Conservation (phyloP, 35 echinoderm and acorn worm genomes). For the Apostichopus parvimensis region DNA sequence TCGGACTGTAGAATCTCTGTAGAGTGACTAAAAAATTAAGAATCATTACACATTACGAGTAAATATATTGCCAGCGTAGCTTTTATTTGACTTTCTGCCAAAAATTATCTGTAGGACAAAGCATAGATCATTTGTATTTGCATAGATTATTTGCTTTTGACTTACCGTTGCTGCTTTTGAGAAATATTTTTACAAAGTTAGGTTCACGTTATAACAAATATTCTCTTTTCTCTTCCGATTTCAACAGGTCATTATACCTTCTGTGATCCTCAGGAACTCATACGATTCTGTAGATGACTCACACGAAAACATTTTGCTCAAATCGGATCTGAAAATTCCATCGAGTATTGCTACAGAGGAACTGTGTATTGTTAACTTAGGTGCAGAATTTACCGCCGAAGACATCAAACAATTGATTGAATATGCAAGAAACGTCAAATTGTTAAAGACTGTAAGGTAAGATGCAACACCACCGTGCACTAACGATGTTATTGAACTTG, state of each 20-base stretch:
- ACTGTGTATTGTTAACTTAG: not conserved
- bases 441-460: not conserved
- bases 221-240: not conserved
- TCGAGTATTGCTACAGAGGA: not conserved
- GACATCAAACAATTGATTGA: not conserved
- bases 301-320: not conserved
- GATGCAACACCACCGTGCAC: too few species aligned
- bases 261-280: not conserved
- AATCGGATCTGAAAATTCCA: not conserved
- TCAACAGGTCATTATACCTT: not conserved
- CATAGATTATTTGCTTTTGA: too few species aligned
- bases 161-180: too few species aligned
- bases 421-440: not conserved
- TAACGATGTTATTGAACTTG: too few species aligned
- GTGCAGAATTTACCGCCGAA: not conserved
- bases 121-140: too few species aligned
- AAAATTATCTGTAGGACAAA: too few species aligned
- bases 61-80: too few species aligned
- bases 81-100: too few species aligned
- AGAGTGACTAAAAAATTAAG: too few species aligned
- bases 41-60: too few species aligned
- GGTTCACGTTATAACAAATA: not conserved
- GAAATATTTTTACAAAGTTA: too few species aligned
- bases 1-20: too few species aligned
- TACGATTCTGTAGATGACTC: not conserved